Evolutionary conservation across 30 jellyfish, hydroid and myxozoan genomes (phyloP).

Genomic region (Turritopsis rubra): DNA sequence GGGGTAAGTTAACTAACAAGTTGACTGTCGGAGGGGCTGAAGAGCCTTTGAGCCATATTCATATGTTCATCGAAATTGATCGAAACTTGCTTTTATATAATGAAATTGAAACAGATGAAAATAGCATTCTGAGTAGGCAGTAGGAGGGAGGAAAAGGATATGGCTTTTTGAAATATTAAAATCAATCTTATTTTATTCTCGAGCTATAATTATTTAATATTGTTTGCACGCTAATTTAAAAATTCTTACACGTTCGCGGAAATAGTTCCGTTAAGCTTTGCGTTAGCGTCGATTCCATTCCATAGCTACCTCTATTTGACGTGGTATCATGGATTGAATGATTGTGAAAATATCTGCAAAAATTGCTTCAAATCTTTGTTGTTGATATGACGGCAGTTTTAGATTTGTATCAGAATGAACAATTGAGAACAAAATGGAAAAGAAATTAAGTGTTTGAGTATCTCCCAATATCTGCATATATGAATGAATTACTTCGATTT

Average conservation of each 20-base stretch:
- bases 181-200: neutral
- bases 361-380: too few species aligned
- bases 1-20: too few species aligned
- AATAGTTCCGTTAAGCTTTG: neutral
- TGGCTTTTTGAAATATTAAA: neutral
- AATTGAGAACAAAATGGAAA: neutral
- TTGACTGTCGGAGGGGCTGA: too few species aligned
- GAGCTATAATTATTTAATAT: neutral
- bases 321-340: neutral
- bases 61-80: too few species aligned
- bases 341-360: neutral
- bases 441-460: neutral
- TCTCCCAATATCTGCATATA: neutral
- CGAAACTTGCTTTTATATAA: neutral
- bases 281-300: neutral
- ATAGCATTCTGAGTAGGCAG: neutral
- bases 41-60: too few species aligned
- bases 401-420: neutral
- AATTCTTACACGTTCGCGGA: neutral
- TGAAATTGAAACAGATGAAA: neutral
- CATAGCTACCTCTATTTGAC: neutral
- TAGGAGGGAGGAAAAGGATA: neutral
- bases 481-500: neutral
- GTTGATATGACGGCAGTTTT: neutral
- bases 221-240: too few species aligned